Base-by-base conservation (phyloP, 2,113 vertebrate species). In the Axis porcinus region DNA sequence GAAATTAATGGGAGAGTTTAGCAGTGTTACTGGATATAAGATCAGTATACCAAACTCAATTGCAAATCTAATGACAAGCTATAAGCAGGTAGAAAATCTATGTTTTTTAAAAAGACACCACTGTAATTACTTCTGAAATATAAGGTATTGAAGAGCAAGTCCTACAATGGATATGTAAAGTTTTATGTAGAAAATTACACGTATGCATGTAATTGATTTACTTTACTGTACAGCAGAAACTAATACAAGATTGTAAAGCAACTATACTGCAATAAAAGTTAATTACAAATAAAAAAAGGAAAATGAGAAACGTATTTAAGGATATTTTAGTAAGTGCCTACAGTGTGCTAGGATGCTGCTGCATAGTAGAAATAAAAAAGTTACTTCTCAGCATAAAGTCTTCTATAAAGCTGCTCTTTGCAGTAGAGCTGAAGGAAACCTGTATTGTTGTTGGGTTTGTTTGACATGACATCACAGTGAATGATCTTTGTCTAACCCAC, bases 371-470 rank as follows among this genome's bases (percentile, higher is more conserved):
- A 95, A 94, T 52, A 40, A 40, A 45, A 45, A 89, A 52, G n/a
- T 30, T 57, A 17, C 36, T 36, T 36, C 54, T 96, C 33, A 33
- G 33, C 23, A 21, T 11, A 43, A 50, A 45, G 43, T 23, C n/a
- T 81, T 91, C 90, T 74, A 4, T 45, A 89, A 54, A 82, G 28
- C n/a, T 86, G n/a, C 14, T 89, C n/a, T 33, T 82, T 70, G 58
- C 33, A 81, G 43, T 55, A 89, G 30, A 50, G 86, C 78, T 76
- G 52, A 95, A 97, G 64, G 89, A 97, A 96, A 36, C 50, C 89
- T 78, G 52, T 52, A 15, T 78, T 95, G 67, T 81, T 95, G n/a
- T 58, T 60, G 74, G 81, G 47, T 94, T 97, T 91, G 47, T 90
- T 97, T 87, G 76, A 50, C 19, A 47, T 91, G 94, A 40, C 60